Base-by-base conservation (phyloP, 2,888 invertebrate genomes). In the Eumacrocentrus americanus region DNA sequence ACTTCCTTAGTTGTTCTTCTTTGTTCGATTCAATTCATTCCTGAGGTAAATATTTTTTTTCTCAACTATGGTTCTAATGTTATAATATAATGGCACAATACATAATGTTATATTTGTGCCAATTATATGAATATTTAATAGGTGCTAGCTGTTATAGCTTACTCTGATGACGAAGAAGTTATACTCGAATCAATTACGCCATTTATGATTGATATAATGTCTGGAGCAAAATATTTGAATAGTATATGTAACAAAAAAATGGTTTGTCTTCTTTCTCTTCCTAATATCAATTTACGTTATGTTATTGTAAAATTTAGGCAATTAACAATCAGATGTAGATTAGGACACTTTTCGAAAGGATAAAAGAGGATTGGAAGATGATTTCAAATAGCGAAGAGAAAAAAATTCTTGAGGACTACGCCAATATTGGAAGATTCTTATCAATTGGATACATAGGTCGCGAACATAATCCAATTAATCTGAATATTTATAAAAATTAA, bases 21-120 rank as follows among this genome's bases (percentile, higher is more conserved):
- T 25, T 23, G n/a, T 18, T 29, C 14, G 29, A 18, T 34, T 20
- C 55, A 55, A 55, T 14, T 55, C 12, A 34, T 44, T 14, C 34
- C 55, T 4, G 18, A 55, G 20, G 55, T 55, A 44, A 55, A 20
- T 20, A 40, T 25, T 20, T 40, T 34, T 35, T n/a, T n/a, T n/a
- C n/a, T n/a, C n/a, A 1, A 12, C 4, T 2, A 34, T 29, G 12
- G n/a, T 23, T 12, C 3, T n/a, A n/a, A 2, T 46, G 1, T n/a
- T 14, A 25, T 3, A 11, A 1, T 11, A 20, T 4, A 20, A 20
- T 42, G 9, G 1, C 6, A 18, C 7, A 11, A 20, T n/a, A n/a
- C n/a, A n/a, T n/a, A n/a, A n/a, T n/a, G n/a, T n/a, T n/a, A n/a
- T n/a, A n/a, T n/a, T n/a, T n/a, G n/a, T n/a, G n/a, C n/a, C n/a